Conservation (phyloP, 2,113 vertebrate genomes). For the Hystrix cristata region DNA sequence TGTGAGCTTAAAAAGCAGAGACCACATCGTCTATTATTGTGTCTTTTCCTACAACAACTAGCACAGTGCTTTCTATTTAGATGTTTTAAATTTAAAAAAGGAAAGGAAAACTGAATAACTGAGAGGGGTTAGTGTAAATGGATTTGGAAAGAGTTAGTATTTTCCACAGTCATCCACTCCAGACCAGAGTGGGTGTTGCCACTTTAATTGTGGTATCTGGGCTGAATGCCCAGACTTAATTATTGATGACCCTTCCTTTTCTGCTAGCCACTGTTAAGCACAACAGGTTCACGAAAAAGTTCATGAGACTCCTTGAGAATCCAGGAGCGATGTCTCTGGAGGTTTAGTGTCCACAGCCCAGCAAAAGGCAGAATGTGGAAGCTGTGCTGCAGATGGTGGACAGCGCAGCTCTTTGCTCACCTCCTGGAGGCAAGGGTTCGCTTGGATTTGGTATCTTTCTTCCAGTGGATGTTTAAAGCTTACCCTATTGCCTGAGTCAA, state of each 20-base stretch:
- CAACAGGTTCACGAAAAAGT: neutral
- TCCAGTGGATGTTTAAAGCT: neutral
- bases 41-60: neutral
- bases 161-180: slow-evolving; percentile 40
- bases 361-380: neutral
- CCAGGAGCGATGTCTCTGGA: neutral
- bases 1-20: slow-evolving; percentile 50
- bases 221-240: slow-evolving; percentile 59
- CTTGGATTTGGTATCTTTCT: neutral
- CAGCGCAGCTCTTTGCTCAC: neutral
- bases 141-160: slow-evolving; percentile 46
- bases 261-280: neutral
- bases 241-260: slow-evolving; percentile 52
- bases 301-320: neutral
- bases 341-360: neutral
- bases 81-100: neutral
- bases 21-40: slow-evolving; percentile 3
- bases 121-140: neutral
- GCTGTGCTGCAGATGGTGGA: accelerated
- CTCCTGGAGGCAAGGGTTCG: neutral
- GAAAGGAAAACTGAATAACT: neutral
- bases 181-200: slow-evolving; percentile 61
- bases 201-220: slow-evolving; percentile 45
- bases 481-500: neutral
- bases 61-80: neutral